Evolutionary conservation across 1,140 invertebrate species (phyloP).

Genomic region (Drosophila ohnishii): DNA sequence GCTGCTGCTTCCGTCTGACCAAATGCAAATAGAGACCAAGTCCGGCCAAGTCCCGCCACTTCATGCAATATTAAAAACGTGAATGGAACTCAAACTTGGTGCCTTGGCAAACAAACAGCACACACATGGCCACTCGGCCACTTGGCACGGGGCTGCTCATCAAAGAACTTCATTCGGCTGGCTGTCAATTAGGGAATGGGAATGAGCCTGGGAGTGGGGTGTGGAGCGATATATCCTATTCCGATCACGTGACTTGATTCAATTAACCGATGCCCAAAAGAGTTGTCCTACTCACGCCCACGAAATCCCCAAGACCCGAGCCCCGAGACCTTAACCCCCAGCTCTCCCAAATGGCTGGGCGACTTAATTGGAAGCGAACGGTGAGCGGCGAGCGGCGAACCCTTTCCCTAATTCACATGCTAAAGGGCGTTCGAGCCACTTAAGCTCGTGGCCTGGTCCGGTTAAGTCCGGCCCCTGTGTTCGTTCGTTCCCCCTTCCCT

Average conservation of each 20-base stretch:
- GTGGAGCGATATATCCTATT: conserved; percentile 62
- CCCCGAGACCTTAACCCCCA: background rate
- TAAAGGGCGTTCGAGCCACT: conserved; percentile 82
- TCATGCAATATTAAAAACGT: conserved; percentile 76
- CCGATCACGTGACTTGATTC: conserved; percentile 83
- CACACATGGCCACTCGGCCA: background rate
- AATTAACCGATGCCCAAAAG: conserved; percentile 77
- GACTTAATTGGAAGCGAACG: conserved; percentile 63
- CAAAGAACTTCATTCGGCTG: conserved; percentile 44
- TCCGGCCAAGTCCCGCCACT: conserved; percentile 41
- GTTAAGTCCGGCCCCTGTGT: conserved; percentile 24
- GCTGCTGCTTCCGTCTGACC: conserved; percentile 7
- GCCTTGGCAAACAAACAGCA: conserved; percentile 24
- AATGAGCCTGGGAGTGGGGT: background rate
- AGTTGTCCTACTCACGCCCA: conserved; percentile 35
- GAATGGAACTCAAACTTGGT: conserved; percentile 28
- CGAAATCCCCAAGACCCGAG: conserved; percentile 2
- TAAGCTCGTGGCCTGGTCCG: conserved; percentile 63
- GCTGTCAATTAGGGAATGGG: conserved; percentile 53
- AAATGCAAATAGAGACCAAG: conserved; percentile 60
- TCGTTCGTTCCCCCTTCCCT: background rate
- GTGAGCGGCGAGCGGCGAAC: conserved; percentile 4
- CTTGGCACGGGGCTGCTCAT: conserved; percentile 9
- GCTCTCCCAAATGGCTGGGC: conserved; percentile 23
- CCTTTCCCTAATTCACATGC: conserved; percentile 53